Percentiles rank a stretch among this genome's conserved stretches.
Conservation (phyloP, 2,797 vertebrate species). For the Notoglanidium macrostoma region DNA sequence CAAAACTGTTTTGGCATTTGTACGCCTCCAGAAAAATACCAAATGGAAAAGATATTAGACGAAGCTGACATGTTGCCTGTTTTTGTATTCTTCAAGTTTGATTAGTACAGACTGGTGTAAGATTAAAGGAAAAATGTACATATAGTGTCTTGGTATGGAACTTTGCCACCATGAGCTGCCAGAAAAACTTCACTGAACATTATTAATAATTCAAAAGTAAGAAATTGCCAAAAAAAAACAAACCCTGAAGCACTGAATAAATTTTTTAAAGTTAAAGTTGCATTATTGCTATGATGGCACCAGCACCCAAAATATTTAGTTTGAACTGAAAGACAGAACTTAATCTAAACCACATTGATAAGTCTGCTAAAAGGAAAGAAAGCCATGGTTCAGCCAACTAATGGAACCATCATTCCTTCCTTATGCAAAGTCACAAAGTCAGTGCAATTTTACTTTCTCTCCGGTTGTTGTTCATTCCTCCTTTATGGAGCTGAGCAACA, state of each 20-base stretch:
- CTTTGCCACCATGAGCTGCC: neutral
- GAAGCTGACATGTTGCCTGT: neutral
- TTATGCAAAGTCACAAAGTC: conserved; percentile 14
- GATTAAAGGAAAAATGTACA: neutral
- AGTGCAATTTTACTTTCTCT: conserved; percentile 9
- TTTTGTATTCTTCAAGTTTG: neutral
- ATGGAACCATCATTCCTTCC: neutral
- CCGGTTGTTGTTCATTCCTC: neutral
- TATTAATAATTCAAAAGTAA: neutral
- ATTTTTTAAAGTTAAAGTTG: neutral
- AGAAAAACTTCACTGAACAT: neutral
- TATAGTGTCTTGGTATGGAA: neutral
- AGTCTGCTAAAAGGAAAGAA: neutral
- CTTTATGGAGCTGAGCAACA: neutral
- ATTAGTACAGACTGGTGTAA: neutral
- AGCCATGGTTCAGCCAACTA: neutral
- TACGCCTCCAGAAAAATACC: neutral
- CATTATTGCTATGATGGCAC: neutral
- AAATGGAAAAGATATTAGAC: neutral
- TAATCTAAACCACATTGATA: neutral
- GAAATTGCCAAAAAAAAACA: neutral
- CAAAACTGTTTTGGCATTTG: neutral
- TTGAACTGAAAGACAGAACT: neutral
- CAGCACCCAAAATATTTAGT: neutral
- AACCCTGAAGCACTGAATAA: neutral